These are phyloP conservation scores for Drosophila austrosaltans DNA, from an alignment of 2,888 invertebrate species.

Conservation along the genomic window DNA sequence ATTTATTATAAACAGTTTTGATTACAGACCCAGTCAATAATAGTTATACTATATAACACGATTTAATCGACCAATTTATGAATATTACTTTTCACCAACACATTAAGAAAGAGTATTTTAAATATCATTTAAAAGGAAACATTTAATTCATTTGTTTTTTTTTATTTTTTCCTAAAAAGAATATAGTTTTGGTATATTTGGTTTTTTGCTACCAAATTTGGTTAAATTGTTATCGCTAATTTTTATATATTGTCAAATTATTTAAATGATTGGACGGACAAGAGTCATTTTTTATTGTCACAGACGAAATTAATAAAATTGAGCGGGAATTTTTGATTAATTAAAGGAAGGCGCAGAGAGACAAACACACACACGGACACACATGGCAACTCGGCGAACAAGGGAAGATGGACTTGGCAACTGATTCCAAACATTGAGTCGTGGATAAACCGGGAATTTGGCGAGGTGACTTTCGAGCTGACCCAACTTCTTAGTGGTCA, in stretches of 20 bases:
- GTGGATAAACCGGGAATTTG: too few species aligned
- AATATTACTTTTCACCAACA: background rate
- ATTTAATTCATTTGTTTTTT: slow-evolving; percentile 5
- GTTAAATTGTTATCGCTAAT: slow-evolving; percentile 56
- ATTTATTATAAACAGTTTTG: too few species aligned
- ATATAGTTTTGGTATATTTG: slow-evolving; percentile 16
- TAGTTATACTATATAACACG: too few species aligned
- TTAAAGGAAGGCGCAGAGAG: slow-evolving; percentile 61
- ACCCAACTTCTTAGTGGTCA: too few species aligned
- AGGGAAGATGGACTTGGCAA: too few species aligned
- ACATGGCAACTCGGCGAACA: slow-evolving; percentile 27
- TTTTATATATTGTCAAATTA: slow-evolving; percentile 52
- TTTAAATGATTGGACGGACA: slow-evolving; percentile 60
- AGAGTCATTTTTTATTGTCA: slow-evolving; percentile 63
- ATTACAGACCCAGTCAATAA: too few species aligned
- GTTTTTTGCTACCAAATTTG: slow-evolving; percentile 49
- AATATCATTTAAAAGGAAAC: slow-evolving; percentile 5
- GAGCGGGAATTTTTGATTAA: slow-evolving; percentile 72
- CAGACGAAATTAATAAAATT: slow-evolving; percentile 69
- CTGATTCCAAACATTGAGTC: too few species aligned
- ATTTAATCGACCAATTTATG: background rate
- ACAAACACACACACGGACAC: slow-evolving; percentile 32
- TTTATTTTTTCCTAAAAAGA: background rate
- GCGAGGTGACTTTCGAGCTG: too few species aligned
- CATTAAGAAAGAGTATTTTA: background rate